Base-by-base conservation (phyloP, 2,888 invertebrate species). In the Phyllotreta cruciferae region DNA sequence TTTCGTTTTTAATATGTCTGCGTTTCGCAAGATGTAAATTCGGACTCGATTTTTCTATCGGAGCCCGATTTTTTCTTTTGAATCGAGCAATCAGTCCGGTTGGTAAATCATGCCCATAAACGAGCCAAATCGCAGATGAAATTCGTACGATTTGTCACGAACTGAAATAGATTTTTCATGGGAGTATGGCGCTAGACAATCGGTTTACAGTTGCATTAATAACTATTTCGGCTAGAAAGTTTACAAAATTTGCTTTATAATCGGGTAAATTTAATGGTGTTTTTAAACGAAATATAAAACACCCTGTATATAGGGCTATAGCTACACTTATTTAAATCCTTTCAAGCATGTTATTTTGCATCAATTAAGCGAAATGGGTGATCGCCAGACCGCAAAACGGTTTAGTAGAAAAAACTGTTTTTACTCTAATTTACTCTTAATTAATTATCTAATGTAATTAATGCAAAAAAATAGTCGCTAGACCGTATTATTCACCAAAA, bases 311-410 rank as follows among this genome's bases (percentile, higher is more conserved):
- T 3, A 24, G 24, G 24, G 24, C 24, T 4, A 24, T 24, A 24
- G 24, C 24, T 24, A 24, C 24, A 24, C 24, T 24, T 24, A 24
- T 41, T 41, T 41, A 41, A 41, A 9, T 41, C 44, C 10, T 44
- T 44, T 44, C 44, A 44, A 44, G 11, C 44, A 11, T 44, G 44
- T 44, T 44, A 44, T 14, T 44, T 44, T 44, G 24, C 24, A 24
- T 24, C 24, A 44, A 44, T 44, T 44, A 44, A 44, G 44, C 9
- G 44, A 44, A 44, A 44, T 44, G 10, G 7, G 44, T 10, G 10
- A 44, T 14, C 44, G 44, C 10, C 11, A 44, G 44, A 44, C 44
- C 44, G 44, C 14, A n/a, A 44, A 44, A 44, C 44, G 44, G 10
- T n/a, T 44, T 10, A 44, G 1, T 24, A 24, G 24, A 44, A 44